Base-by-base conservation (phyloP, 2,113 vertebrate species). In the Podarcis muralis region DNA sequence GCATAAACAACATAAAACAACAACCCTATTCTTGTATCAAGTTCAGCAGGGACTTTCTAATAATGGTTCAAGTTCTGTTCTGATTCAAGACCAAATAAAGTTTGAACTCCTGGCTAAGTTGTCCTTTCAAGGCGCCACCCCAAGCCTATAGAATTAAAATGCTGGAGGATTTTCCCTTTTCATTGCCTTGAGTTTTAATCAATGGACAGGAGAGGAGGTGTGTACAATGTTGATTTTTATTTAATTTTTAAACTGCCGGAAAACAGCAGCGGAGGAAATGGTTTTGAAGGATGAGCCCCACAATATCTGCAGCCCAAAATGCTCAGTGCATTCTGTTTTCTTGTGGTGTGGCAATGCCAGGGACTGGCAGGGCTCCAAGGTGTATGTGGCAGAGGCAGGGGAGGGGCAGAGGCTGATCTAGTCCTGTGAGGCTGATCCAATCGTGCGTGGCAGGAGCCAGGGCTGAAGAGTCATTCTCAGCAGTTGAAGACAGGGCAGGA, bases 111-210 rank as follows among this genome's bases (percentile, higher is more conserved):
- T 12, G 8, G n/a, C 32, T 85, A n/a, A 15, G 37, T 37, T 75
- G 32, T 75, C 23, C 72, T 62, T 35, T 62, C 22, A 27, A 75
- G 83, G 53, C 12, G 25, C 35, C 32, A 15, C 43, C 48, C 48
- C 6, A 59, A 57, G 16, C 16, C 53, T 82, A 65, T 25, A 78
- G 79, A 86, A 37, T 59, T 6, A 40, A 89, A 72, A 62, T 16
- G 12, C 43, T 43, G 71, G 89, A 83, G 72, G 86, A 40, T 69
- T 48, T 92, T 80, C 83, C 57, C 15, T 88, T 89, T 89, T 62
- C 18, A 32, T 71, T 93, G 84, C 53, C 78, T 82, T 6, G 15
- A 13, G 92, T 91, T 90, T 78, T 88, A 90, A 83, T 9, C 57
- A 83, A n/a, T 23, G 6, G 22, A 6, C 3, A 23, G 6, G 12